Conservation (phyloP, 2,888 invertebrate species). For the Crematogaster levior region DNA sequence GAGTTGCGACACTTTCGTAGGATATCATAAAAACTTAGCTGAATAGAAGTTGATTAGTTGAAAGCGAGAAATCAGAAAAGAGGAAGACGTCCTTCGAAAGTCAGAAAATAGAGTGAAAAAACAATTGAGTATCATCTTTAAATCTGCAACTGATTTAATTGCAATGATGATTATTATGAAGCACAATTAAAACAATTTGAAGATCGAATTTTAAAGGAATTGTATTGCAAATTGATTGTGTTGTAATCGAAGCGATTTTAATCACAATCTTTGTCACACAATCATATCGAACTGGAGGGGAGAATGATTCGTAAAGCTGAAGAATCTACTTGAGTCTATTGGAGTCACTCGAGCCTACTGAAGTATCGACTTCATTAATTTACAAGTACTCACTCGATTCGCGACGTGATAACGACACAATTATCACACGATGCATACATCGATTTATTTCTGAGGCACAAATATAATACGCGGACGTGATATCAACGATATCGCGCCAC, state of each 20-base stretch:
- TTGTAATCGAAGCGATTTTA: background rate
- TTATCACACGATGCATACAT: conserved; percentile 24
- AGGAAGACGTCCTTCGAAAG: too few species aligned
- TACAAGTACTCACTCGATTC: conserved; percentile 3
- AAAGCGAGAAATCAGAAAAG: background rate
- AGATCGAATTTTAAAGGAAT: background rate
- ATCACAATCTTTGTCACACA: background rate
- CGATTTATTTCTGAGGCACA: conserved; percentile 41
- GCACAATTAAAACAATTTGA: background rate
- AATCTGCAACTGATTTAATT: background rate
- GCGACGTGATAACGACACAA: conserved; percentile 19
- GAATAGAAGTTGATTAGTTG: background rate
- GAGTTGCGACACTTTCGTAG: background rate
- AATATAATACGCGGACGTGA: conserved; percentile 50
- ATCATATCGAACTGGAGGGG: background rate
- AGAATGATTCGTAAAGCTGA: background rate
- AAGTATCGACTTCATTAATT: conserved; percentile 38
- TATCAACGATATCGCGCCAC: conserved; percentile 39
- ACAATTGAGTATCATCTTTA: background rate
- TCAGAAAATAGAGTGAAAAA: background rate
- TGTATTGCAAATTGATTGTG: background rate
- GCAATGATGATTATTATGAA: background rate
- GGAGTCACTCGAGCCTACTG: background rate
- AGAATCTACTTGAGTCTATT: background rate
- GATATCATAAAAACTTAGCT: background rate